A percentile compares a stretch with the other conserved stretches of the same genome.
phyloP scores from a whole-genome alignment of 1,140 invertebrate genomes.

The Formica selysi region DNA sequence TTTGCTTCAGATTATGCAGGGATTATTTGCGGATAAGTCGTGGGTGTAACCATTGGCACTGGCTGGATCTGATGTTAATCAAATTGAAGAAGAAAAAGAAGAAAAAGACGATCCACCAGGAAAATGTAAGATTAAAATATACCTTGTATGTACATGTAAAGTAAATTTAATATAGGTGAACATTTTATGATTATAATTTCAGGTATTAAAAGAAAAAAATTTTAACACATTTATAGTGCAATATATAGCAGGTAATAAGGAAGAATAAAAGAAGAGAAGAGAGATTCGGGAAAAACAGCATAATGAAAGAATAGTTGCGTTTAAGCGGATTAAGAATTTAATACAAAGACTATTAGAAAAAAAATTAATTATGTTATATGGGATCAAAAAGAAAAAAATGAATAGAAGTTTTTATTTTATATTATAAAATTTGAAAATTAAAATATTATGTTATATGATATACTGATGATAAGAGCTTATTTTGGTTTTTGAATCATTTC shows the following conservation, averaged over 20 bases:
- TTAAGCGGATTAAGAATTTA: neutral
- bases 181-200: constrained; percentile 15
- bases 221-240: neutral
- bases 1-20: neutral
- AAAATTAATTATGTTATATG: neutral
- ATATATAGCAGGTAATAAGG: neutral
- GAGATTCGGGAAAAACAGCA: constrained; percentile 7
- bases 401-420: neutral
- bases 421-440: neutral
- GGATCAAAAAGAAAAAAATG: neutral
- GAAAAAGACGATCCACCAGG: neutral
- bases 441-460: neutral
- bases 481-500: neutral
- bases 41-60: constrained; percentile 2
- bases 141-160: neutral
- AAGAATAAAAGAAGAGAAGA: neutral
- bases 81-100: neutral
- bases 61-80: neutral
- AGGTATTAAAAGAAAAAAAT: neutral
- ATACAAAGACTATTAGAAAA: neutral
- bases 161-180: neutral
- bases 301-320: neutral
- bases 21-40: neutral
- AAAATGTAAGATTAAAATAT: constrained; percentile 1
- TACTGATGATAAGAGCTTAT: neutral